These are phyloP conservation scores for Enoplosus armatus DNA, from an alignment of 2,797 vertebrate genomes.

Conservation along the genomic window DNA sequence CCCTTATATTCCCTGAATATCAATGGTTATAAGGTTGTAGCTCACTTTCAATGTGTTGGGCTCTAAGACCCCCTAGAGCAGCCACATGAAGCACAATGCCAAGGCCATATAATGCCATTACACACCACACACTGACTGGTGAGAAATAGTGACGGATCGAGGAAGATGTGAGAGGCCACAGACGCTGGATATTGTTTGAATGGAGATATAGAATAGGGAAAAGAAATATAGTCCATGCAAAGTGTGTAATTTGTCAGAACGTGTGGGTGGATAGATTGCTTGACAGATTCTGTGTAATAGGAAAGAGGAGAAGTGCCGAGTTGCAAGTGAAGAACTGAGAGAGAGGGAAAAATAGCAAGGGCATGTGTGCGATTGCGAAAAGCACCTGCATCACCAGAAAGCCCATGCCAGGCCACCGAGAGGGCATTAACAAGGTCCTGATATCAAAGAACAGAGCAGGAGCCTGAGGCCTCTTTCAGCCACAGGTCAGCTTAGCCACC, in stretches of 20 bases:
- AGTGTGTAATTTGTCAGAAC: conserved; percentile 20
- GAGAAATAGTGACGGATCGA: conserved; percentile 6
- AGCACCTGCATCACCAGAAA: conserved; percentile 64
- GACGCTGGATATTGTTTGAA: conserved; percentile 19
- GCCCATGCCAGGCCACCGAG: conserved; percentile 31
- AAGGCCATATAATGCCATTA: conserved; percentile 59
- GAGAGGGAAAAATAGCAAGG: conserved; percentile 7
- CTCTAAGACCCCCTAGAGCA: conserved; percentile 37
- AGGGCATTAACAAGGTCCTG: conserved; percentile 46
- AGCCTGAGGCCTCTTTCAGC: conserved; percentile 44
- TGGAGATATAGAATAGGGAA: conserved; percentile 7
- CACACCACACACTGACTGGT: conserved; percentile 32
- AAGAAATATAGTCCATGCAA: conserved; percentile 2
- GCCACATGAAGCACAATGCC: conserved; percentile 55
- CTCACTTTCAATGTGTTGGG: conserved; percentile 52
- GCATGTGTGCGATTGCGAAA: conserved; percentile 26
- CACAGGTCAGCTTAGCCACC: conserved; percentile 65
- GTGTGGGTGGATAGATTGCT: conserved; percentile 13
- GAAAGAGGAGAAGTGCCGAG: neutral
- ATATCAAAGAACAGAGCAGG: conserved; percentile 62
- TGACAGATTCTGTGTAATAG: conserved; percentile 17
- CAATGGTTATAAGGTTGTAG: neutral
- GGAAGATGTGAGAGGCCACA: conserved; percentile 22
- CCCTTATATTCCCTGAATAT: neutral
- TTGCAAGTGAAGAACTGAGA: neutral